Percentiles rank a stretch among this genome's conserved stretches.
phyloP scores from a whole-genome alignment of 2,888 invertebrate genomes.

The Uropetala carovei region DNA sequence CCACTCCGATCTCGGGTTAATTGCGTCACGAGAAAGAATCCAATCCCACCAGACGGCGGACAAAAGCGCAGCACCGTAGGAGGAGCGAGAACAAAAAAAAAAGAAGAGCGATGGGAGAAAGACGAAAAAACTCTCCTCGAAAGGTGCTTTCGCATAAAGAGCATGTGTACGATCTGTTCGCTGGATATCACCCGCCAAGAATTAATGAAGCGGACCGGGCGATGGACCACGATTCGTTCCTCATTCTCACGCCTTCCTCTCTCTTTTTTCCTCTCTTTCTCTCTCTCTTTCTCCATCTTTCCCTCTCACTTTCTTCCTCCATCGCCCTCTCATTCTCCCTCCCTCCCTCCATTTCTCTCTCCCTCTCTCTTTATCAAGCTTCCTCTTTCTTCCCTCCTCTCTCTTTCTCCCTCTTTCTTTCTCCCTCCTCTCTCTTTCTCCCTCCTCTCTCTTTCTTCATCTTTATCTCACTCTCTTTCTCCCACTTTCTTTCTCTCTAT shows the following conservation, averaged over 20 bases:
- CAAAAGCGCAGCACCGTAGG: background rate
- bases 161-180: background rate
- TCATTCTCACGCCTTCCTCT: background rate
- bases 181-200: background rate
- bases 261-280: background rate
- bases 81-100: background rate
- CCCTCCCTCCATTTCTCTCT: too few relatives aligned
- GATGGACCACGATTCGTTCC: conserved; percentile 4
- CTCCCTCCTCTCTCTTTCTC: too few relatives aligned
- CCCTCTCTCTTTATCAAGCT: too few relatives aligned
- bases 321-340: too few relatives aligned
- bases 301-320: too few relatives aligned
- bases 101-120: background rate
- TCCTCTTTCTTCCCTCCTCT: background rate
- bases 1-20: conserved; percentile 8
- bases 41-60: background rate
- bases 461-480: background rate
- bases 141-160: conserved; percentile 20
- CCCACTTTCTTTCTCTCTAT: background rate
- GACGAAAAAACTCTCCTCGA: background rate
- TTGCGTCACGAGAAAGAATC: conserved; percentile 25
- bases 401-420: background rate
- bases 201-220: background rate
- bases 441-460: too few relatives aligned
- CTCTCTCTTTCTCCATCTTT: too few relatives aligned